phyloP scores from a whole-genome alignment of 92 coral and sea anemone species.

The Umimayanthus chanpuru region DNA sequence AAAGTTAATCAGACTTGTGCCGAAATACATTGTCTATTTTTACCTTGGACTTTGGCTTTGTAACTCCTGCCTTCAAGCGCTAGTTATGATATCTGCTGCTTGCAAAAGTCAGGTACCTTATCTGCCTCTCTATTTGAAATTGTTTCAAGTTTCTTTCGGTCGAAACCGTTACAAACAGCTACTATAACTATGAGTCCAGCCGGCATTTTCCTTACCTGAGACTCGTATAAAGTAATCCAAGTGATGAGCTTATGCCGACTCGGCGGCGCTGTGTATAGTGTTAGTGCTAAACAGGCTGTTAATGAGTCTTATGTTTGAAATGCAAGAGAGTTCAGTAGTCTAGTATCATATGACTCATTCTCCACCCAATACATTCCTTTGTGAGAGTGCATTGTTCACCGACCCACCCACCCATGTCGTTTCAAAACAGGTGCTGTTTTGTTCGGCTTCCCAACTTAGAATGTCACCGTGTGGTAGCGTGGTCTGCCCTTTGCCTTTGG shows the following conservation, averaged over 20 bases:
- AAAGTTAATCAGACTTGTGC: background rate
- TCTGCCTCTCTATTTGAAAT: background rate
- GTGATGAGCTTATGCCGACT: background rate
- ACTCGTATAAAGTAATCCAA: background rate
- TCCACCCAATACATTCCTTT: conserved; percentile 5
- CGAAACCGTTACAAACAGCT: background rate
- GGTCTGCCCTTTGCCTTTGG: background rate
- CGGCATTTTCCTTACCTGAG: background rate
- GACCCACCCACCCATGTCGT: conserved; percentile 7
- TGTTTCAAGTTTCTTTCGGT: background rate
- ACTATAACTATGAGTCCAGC: too few species aligned
- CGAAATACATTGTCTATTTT: background rate
- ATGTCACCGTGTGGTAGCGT: background rate
- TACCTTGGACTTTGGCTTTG: background rate
- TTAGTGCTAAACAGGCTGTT: background rate
- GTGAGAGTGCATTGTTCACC: conserved; percentile 9
- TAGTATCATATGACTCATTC: background rate
- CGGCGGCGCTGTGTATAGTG: too few species aligned
- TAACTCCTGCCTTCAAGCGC: background rate
- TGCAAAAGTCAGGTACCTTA: background rate
- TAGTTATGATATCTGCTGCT: background rate
- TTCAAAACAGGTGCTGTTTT: conserved; percentile 35
- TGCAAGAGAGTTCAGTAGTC: background rate
- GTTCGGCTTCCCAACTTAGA: background rate
- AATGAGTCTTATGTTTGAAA: too few species aligned